A percentile compares a stretch with the other conserved stretches of the same genome.
Evolutionary conservation across 2,797 vertebrate species (phyloP).

Genomic region (Catharus ustulatus): DNA sequence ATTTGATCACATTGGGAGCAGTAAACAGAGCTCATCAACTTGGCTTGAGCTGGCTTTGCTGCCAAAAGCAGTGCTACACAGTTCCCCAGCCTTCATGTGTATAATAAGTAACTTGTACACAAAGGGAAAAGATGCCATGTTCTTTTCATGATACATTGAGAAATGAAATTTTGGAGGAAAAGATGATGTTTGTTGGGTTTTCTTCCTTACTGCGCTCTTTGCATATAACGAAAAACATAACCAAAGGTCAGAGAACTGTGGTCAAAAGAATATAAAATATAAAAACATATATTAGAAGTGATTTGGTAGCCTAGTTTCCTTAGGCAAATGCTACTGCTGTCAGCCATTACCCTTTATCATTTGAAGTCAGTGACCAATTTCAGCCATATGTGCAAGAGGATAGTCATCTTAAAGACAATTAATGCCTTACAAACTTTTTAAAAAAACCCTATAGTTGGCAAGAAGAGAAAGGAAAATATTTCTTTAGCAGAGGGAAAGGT

Average conservation of each 20-base stretch:
- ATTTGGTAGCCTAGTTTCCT: background rate
- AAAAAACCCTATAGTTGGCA: background rate
- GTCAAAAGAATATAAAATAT: background rate
- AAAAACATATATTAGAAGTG: rapidly evolving
- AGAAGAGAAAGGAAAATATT: background rate
- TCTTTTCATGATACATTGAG: background rate
- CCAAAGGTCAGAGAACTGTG: background rate
- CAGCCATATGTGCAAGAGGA: background rate
- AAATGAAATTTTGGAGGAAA: background rate
- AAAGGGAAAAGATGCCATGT: rapidly evolving
- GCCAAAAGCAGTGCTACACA: background rate
- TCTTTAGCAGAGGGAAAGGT: background rate
- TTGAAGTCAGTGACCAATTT: background rate
- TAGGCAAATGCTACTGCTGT: background rate
- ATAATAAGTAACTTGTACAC: background rate
- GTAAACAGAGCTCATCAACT: background rate
- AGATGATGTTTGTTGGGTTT: background rate
- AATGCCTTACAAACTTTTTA: background rate
- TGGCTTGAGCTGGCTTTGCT: background rate
- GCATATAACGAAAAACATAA: background rate
- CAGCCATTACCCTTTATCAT: background rate
- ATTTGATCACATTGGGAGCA: background rate
- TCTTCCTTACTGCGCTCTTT: background rate
- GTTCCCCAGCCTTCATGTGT: background rate
- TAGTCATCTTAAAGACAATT: background rate